Conservation (phyloP, 2,888 invertebrate genomes). For the Parnassius mnemosyne region DNA sequence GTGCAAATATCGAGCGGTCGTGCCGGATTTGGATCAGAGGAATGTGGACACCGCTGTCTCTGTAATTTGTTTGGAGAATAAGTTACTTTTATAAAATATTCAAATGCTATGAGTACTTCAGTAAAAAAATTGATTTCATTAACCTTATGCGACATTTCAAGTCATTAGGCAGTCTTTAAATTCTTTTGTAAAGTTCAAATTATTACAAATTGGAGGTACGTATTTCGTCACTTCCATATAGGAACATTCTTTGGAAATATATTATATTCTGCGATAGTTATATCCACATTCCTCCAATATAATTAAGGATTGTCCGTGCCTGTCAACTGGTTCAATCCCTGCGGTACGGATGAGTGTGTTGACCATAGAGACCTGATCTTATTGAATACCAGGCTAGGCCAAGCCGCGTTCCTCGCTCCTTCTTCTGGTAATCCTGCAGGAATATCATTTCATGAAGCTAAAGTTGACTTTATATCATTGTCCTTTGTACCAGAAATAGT, state of each 20-base stretch:
- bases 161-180: no score
- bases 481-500: not conserved
- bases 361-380: constrained; percentile 95
- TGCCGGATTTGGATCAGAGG: constrained; percentile 54
- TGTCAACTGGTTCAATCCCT: constrained; percentile 91
- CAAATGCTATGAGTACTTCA: constrained; percentile 19
- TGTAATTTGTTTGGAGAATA: constrained; percentile 37
- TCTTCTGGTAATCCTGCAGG: constrained; percentile 73
- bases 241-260: no score
- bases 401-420: constrained; percentile 75
- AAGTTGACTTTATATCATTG: not conserved
- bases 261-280: no score
- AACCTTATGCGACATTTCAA: no score
- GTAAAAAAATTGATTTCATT: no score
- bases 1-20: constrained; percentile 66
- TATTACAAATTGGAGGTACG: no score
- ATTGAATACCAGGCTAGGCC: constrained; percentile 90
- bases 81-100: constrained; percentile 16
- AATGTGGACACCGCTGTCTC: constrained; percentile 64
- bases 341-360: constrained; percentile 86
- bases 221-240: no score
- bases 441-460: constrained; percentile 31
- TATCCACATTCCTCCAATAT: constrained; percentile 54
- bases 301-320: constrained; percentile 60
- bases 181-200: no score